These are phyloP conservation scores for Gymnoscelis rufifasciata DNA, from an alignment of 2,888 invertebrate genomes.

Conservation along the genomic window DNA sequence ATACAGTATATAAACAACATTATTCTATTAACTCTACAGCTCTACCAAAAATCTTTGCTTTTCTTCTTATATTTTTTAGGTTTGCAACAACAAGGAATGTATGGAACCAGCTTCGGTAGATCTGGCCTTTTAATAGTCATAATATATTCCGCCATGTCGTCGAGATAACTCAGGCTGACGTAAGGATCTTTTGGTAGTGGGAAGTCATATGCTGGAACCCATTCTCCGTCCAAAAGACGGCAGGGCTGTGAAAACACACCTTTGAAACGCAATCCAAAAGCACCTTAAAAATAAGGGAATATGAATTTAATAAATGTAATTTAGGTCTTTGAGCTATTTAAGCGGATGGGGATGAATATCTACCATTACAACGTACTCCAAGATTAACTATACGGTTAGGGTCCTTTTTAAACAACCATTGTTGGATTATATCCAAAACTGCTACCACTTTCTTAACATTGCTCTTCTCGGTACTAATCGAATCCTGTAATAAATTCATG, in stretches of 20 bases:
- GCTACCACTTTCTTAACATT: slow-evolving; percentile 55
- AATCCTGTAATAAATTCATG: slow-evolving; percentile 38
- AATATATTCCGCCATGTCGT: slow-evolving; percentile 47
- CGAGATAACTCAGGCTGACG: slow-evolving; percentile 54
- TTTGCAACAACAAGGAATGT: slow-evolving; percentile 48
- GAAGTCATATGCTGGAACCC: slow-evolving; percentile 64
- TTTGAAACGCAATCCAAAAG: slow-evolving; percentile 73
- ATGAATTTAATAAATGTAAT: too few species aligned
- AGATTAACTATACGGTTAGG: slow-evolving; percentile 68
- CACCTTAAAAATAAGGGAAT: slow-evolving; percentile 49
- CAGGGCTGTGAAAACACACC: slow-evolving; percentile 80
- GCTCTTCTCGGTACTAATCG: slow-evolving; percentile 26
- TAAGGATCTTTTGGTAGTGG: slow-evolving; percentile 55
- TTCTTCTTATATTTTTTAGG: slow-evolving; percentile 30
- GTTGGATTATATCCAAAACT: slow-evolving; percentile 63
- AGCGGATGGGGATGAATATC: too few species aligned
- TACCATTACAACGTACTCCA: slow-evolving; percentile 78
- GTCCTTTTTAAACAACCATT: slow-evolving; percentile 68
- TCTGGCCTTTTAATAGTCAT: slow-evolving; percentile 43
- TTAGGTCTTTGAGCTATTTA: too few species aligned
- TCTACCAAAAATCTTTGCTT: slow-evolving; percentile 34
- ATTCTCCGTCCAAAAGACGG: slow-evolving; percentile 55
- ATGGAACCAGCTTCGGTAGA: slow-evolving; percentile 46
- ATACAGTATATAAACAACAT: too few species aligned
- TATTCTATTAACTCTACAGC: background rate